These are phyloP conservation scores for Triops longicaudatus DNA, from an alignment of 1,140 invertebrate species.

Conservation along the genomic window DNA sequence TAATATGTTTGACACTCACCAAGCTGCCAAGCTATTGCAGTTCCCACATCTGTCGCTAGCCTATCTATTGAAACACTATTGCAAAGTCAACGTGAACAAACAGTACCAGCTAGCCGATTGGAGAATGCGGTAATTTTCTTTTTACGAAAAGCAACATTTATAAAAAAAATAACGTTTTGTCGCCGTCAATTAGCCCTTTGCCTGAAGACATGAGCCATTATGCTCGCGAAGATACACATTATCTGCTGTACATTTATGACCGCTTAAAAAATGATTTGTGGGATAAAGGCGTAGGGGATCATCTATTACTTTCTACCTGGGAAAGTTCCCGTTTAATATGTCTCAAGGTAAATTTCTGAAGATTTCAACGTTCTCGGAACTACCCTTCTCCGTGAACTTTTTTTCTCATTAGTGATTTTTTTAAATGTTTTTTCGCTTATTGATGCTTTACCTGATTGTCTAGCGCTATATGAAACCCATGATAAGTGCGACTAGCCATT, in stretches of 20 bases:
- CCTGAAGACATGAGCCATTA: slow-evolving; percentile 74
- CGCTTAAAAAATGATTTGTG: slow-evolving; percentile 68
- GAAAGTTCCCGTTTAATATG: slow-evolving; percentile 63
- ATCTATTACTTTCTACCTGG: slow-evolving; percentile 61
- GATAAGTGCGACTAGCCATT: slow-evolving; percentile 60
- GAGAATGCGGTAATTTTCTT: slow-evolving; percentile 61
- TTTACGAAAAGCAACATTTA: neutral
- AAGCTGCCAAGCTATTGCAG: slow-evolving; percentile 69
- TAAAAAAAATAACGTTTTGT: neutral
- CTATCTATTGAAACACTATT: slow-evolving; percentile 69
- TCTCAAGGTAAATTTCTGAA: slow-evolving; percentile 45
- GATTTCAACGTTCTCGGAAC: neutral
- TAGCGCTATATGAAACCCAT: slow-evolving; percentile 73
- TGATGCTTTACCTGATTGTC: slow-evolving; percentile 34
- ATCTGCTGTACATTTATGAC: slow-evolving; percentile 87
- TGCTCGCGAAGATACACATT: slow-evolving; percentile 91
- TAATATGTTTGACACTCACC: slow-evolving; percentile 94
- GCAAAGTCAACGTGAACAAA: slow-evolving; percentile 73
- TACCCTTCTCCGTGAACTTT: neutral
- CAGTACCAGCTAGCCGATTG: slow-evolving; percentile 91
- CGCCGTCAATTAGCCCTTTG: slow-evolving; percentile 59
- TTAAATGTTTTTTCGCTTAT: too few relatives aligned
- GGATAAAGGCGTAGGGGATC: slow-evolving; percentile 56
- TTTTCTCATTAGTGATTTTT: neutral
- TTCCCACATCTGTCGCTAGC: slow-evolving; percentile 65